Base-by-base conservation (phyloP, 1,140 invertebrate species). In the Calliopsis andreniformis region DNA sequence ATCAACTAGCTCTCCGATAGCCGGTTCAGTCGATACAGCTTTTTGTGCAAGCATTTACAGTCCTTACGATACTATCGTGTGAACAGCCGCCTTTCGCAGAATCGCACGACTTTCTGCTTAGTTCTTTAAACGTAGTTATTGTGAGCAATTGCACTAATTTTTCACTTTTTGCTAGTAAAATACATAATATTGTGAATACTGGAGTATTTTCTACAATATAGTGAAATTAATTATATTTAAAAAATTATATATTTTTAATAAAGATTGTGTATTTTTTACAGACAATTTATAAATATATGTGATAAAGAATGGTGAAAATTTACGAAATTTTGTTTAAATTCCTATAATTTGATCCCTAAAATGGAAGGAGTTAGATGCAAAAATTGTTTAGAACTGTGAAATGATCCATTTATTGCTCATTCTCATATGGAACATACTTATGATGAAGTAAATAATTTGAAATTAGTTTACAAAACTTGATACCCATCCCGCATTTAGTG, bases 1-100 rank as follows among this genome's bases (percentile, higher is more conserved):
- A 79, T 82, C 61, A 69, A 79, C 64, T 83, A 82, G 66, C 62
- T 75, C 14, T 56, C 35, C 53, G 59, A 75, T 83, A 83, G 82
- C 70, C 80, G 66, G 76, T 83, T 82, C 55, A 58, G 55, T 51
- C 53, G 53, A 75, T 66, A 8, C 80, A 83, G 66, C 61, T 83
- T 83, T 83, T 83, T 79, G 70, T 67, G 20, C 23, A 67, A 66
- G 32, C 53, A 76, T 42, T 78, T 59, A n/a, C 18, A 47, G 45
- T 53, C 51, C 61, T 68, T 66, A 56, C 35, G 49, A 67, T 58
- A 71, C 53, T 62, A 67, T 49, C 76, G 76, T 78, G 66, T 55
- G 61, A 82, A 69, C 55, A 73, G 12, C 20, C 25, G 35, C n/a
- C 53, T 71, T 82, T 78, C 66, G 51, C 30, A 43, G 80, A 70